Percentiles rank a stretch among this genome's conserved stretches.
Evolutionary conservation across 1,140 invertebrate genomes (phyloP).

Genomic region (Diorhabda elongata): DNA sequence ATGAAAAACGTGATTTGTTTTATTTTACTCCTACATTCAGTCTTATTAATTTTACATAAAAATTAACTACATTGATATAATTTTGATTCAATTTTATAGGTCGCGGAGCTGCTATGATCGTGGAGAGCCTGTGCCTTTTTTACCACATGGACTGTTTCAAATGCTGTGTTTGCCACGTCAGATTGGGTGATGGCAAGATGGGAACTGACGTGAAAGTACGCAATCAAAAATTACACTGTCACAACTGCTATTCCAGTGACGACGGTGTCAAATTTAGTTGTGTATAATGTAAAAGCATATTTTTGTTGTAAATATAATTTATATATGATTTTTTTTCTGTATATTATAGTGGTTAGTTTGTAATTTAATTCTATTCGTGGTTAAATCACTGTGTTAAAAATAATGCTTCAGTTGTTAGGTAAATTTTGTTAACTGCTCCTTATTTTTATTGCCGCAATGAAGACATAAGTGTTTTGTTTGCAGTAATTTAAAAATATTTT

Average conservation of each 20-base stretch:
- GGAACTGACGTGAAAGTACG: conserved; percentile 94
- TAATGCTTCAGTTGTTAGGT: too few relatives aligned
- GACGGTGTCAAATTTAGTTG: conserved; percentile 83
- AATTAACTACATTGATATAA: too few relatives aligned
- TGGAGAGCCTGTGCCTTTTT: conserved; percentile 90
- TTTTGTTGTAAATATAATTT: conserved; percentile 6
- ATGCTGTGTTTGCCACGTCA: conserved; percentile 93
- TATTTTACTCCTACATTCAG: too few relatives aligned
- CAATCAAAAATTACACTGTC: conserved; percentile 90
- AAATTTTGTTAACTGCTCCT: too few relatives aligned
- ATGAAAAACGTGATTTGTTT: too few relatives aligned
- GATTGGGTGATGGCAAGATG: conserved; percentile 83
- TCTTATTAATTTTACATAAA: too few relatives aligned
- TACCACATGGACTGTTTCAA: conserved; percentile 98
- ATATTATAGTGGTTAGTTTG: not conserved
- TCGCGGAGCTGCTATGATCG: conserved; percentile 96
- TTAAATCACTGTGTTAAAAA: not conserved
- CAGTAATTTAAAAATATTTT: too few relatives aligned
- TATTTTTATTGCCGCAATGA: too few relatives aligned
- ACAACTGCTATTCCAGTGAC: conserved; percentile 95
- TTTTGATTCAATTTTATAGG: conserved; percentile 55
- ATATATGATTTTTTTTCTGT: conserved; percentile 18
- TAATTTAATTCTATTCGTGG: not conserved
- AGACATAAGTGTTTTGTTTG: too few relatives aligned
- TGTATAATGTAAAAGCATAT: conserved; percentile 51